Evolutionary conservation across 2,888 invertebrate genomes (phyloP).

Genomic region (Eudemis profundana): DNA sequence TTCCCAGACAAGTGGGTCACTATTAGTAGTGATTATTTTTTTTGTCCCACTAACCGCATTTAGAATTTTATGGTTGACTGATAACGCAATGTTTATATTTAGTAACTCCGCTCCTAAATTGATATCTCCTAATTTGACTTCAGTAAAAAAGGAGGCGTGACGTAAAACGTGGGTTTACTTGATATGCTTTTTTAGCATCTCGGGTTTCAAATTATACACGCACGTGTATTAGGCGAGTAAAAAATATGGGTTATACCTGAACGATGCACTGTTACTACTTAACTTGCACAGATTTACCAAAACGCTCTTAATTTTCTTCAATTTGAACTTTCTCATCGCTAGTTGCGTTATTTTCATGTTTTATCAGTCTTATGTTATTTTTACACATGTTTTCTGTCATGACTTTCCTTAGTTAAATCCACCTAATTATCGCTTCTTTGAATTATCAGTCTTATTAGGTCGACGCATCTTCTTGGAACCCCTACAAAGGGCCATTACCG

Average conservation of each 20-base stretch:
- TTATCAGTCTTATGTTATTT: constrained; percentile 22
- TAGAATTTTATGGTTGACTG: constrained; percentile 54
- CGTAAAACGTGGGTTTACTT: constrained; percentile 30
- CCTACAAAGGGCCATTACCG: constrained; percentile 68
- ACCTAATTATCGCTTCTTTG: constrained; percentile 30
- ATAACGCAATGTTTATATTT: constrained; percentile 51
- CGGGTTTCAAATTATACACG: constrained; percentile 46
- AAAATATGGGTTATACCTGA: constrained; percentile 40
- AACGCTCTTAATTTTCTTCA: constrained; percentile 7
- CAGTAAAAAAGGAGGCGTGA: constrained; percentile 41
- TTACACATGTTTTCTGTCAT: constrained; percentile 16
- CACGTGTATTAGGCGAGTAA: constrained; percentile 43
- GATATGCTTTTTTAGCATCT: constrained; percentile 38
- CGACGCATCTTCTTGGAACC: constrained; percentile 71
- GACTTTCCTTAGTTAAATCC: constrained; percentile 17
- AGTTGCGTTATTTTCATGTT: constrained; percentile 11
- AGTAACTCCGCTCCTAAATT: constrained; percentile 27
- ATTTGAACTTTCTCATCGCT: constrained; percentile 2
- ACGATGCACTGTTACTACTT: constrained; percentile 20
- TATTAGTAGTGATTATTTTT: constrained; percentile 69
- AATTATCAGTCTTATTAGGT: constrained; percentile 40
- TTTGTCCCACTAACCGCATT: constrained; percentile 78
- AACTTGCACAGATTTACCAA: constrained; percentile 13
- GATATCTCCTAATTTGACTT: constrained; percentile 42
- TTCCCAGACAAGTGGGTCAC: constrained; percentile 72